Conservation (phyloP, 2,113 vertebrate species). For the Ardeotis arabs region DNA sequence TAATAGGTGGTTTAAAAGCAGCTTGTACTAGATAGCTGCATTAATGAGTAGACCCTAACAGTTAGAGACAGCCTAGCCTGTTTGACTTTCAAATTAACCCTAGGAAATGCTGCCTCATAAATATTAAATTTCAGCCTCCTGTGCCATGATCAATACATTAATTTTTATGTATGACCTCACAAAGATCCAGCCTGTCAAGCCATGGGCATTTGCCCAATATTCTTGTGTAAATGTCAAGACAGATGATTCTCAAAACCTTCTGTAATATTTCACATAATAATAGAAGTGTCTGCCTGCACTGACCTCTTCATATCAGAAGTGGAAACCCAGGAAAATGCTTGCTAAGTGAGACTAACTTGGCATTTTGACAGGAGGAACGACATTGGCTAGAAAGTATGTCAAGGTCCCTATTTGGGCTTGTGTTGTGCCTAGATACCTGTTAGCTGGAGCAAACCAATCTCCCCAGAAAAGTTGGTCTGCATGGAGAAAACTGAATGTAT, state of each 20-base stretch:
- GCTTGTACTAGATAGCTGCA: background rate
- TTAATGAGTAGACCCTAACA: background rate
- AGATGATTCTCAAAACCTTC: slow-evolving; percentile 6
- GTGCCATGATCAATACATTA: slow-evolving; percentile 33
- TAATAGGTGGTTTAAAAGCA: background rate
- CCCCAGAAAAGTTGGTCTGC: background rate
- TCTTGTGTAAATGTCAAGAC: slow-evolving; percentile 45
- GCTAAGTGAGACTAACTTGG: background rate
- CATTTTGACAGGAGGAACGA: background rate
- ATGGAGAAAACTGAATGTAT: background rate
- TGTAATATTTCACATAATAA: slow-evolving; percentile 22
- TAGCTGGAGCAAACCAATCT: background rate
- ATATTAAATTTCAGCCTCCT: slow-evolving; percentile 31
- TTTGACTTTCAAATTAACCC: slow-evolving; percentile 45
- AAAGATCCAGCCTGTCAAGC: background rate
- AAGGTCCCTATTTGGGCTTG: background rate
- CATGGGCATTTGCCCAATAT: slow-evolving; percentile 4
- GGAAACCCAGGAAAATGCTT: background rate
- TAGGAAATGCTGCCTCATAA: slow-evolving; percentile 9
- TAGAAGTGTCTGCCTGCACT: background rate
- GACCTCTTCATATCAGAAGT: background rate
- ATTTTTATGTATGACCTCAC: slow-evolving; percentile 36
- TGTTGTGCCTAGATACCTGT: background rate
- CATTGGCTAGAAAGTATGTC: background rate
- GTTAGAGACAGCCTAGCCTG: background rate